Conservation (phyloP, 2,797 vertebrate genomes). For the Acomys russatus region DNA sequence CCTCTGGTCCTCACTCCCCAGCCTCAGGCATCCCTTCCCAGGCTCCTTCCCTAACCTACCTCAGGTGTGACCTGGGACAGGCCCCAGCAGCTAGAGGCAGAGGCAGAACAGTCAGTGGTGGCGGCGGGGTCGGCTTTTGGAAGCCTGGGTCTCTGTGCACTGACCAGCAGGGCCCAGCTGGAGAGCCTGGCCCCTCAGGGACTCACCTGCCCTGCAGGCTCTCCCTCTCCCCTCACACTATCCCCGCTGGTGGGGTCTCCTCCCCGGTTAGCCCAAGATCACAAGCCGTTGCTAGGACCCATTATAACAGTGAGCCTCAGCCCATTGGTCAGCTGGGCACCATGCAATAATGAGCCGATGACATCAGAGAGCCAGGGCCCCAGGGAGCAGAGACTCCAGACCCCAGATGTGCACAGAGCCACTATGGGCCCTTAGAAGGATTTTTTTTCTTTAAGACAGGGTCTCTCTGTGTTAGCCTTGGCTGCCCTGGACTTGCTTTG, state of each 20-base stretch:
- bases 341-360: constrained; percentile 70
- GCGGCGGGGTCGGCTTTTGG: neutral
- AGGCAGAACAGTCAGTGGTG: neutral
- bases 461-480: too few relatives aligned
- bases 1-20: neutral
- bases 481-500: too few relatives aligned
- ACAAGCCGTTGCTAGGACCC: constrained; percentile 76
- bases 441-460: too few relatives aligned
- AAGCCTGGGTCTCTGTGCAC: neutral
- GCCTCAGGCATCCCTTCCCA: neutral
- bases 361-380: constrained; percentile 69
- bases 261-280: constrained; percentile 28
- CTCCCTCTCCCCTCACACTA: constrained; percentile 75
- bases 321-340: constrained; percentile 68
- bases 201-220: constrained; percentile 79
- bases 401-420: too few relatives aligned
- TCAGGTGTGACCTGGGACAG: neutral
- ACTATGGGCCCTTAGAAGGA: neutral
- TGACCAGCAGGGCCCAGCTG: neutral
- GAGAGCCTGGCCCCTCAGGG: neutral
- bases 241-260: constrained; percentile 61
- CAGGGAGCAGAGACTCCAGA: neutral
- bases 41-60: neutral
- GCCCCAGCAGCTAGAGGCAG: neutral
- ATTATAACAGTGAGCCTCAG: constrained; percentile 45